Evolutionary conservation across 2,797 vertebrate species (phyloP), one percentile per base, ranked within the genome.

Genomic region (Dermochelys coriacea): DNA sequence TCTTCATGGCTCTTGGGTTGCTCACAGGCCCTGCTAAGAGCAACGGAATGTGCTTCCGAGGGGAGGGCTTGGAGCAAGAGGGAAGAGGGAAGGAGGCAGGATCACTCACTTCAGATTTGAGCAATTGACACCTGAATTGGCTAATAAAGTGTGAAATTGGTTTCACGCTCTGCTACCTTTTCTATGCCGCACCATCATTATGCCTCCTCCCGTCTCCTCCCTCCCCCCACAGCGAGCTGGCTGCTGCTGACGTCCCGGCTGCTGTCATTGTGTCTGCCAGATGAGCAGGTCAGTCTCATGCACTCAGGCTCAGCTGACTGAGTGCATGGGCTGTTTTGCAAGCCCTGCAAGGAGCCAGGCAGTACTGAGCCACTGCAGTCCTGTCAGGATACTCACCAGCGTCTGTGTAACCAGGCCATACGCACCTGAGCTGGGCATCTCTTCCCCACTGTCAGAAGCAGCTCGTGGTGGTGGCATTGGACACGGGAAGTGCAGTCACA

Each of bases 61-160:
- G 82, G 80, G 49, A 25, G 89, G 78, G 82, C 57, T n/a, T 82
- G 85, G 80, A 2, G 25, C 59, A 91, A 64, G 82, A 82, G 80
- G 86, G 80, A 54, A 55, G 57, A 61, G 19, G 1, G 80, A 41
- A 6, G 49, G 52, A 94, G 87, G 88, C 91, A 83, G 96, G 95
- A 91, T 91, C 34, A 85, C 87, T 83, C 1, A 18, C 96, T 96
- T 87, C 83, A 85, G 86, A 87, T 90, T 95, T 93, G 95, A 37
- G 82, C 96, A 93, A 59, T 93, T 90, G 75, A 96, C 97, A 97
- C 97, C 96, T 84, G 94, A 96, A 97, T 98, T 98, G 96, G 96
- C 97, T 98, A 98, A 98, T 98, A 98, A 98, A 97, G 97, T 98
- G 98, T 98, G 98, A 98, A 98, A 98, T 98, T 97, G 97, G 89